Evolutionary conservation across 2,113 vertebrate genomes (phyloP).

Genomic region (Pampusana beccarii): DNA sequence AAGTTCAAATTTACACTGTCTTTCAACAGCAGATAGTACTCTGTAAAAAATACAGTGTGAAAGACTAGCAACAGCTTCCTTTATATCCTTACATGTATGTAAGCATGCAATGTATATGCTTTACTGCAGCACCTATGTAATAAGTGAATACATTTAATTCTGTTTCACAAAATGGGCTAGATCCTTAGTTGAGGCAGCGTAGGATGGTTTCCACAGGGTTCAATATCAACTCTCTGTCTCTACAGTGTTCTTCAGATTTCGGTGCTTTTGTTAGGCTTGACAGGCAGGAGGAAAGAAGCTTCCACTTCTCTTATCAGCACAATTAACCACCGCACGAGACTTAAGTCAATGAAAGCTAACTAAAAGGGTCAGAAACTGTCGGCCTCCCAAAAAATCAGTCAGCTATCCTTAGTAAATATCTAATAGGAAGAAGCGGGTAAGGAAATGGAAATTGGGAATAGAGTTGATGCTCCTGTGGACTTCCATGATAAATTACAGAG

Average conservation of each 20-base stretch:
- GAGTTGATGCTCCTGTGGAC: background rate
- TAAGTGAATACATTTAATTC: background rate
- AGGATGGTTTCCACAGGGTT: background rate
- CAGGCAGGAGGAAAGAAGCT: constrained; percentile 1
- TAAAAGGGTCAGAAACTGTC: background rate
- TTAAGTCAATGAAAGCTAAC: constrained; percentile 5
- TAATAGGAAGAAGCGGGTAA: constrained; percentile 2
- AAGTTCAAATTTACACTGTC: background rate
- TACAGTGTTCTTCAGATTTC: background rate
- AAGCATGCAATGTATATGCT: background rate
- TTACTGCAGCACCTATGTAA: background rate
- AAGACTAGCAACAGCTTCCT: background rate
- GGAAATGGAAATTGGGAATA: constrained; percentile 25
- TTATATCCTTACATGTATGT: background rate
- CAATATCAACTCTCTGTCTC: background rate
- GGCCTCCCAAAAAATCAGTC: background rate
- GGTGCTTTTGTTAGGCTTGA: background rate
- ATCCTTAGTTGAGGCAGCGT: background rate
- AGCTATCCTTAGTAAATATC: background rate
- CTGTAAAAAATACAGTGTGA: background rate
- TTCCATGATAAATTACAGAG: background rate
- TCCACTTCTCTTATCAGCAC: constrained; percentile 21
- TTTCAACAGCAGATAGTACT: background rate
- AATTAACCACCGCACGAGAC: background rate
- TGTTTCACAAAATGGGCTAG: background rate